Evolutionary conservation across 2,888 invertebrate species (phyloP), one percentile per base, ranked within the genome.

Genomic region (Cantharis lateralis): DNA sequence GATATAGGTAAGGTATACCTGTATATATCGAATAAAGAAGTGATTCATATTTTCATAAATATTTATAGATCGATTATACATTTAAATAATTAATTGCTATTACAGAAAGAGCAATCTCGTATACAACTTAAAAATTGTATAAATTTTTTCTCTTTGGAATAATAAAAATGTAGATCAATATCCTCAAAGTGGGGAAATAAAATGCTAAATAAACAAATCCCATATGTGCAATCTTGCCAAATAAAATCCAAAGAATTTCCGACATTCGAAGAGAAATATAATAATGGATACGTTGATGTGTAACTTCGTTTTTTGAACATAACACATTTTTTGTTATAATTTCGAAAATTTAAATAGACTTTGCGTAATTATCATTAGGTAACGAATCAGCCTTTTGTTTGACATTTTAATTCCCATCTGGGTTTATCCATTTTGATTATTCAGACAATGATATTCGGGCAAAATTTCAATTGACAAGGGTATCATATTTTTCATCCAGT

Each of bases 131-230:
- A 48, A 48, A 48, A n/a, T 48, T n/a, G 48, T n/a, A 48, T 48
- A 48, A 48, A 48, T 48, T 48, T 48, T 48, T 48, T 48, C 48
- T 48, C 48, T 48, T 48, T n/a, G n/a, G 48, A 48, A 48, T 48
- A 15, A 66, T 66, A 66, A 66, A 66, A 66, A 66, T 18, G 64
- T 66, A 24, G 64, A 66, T 66, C 64, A 66, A 66, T 66, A 66
- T 20, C 24, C 64, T n/a, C 64, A 66, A 66, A 24, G 64, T 66
- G 20, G 48, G 48, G 64, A 66, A 66, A 20, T 20, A 20, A 66
- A 66, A 66, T 66, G 18, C 64, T 66, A 24, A 66, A 20, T 18
- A 66, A 66, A 66, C 64, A 66, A 66, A 66, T 66, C 64, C 18
- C 20, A 66, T 66, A 20, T 66, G 64, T 66, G 64, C 24, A 66